A percentile compares a stretch with the other conserved stretches of the same genome.
Evolutionary conservation across 2,888 invertebrate genomes (phyloP).

Genomic region (Leptogaster cylindrica): DNA sequence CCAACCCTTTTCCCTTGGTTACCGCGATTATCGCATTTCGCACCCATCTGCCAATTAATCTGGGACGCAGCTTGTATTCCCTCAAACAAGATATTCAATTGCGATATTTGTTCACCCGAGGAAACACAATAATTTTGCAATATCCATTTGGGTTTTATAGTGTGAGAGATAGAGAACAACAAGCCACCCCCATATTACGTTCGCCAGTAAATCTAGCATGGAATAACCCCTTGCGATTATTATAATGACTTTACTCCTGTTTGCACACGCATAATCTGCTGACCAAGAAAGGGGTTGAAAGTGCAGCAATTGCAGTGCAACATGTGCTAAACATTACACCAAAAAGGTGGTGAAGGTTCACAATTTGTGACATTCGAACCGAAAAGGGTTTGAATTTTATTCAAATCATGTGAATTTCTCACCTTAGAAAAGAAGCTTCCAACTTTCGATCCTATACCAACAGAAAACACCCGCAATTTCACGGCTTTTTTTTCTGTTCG

Average conservation of each 20-base stretch:
- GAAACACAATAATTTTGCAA: conserved; percentile 21
- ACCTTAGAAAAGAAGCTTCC: too few relatives aligned
- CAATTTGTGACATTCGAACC: background rate
- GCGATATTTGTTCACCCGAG: background rate
- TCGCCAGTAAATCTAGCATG: background rate
- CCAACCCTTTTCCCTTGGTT: too few relatives aligned
- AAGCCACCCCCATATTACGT: conserved; percentile 31
- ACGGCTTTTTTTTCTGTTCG: background rate
- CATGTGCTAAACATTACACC: conserved; percentile 18
- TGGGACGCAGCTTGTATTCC: conserved; percentile 6
- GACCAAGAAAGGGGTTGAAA: background rate
- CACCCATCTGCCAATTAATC: conserved; percentile 23
- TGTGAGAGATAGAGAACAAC: background rate
- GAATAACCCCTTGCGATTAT: conserved; percentile 15
- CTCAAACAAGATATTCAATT: conserved; percentile 18
- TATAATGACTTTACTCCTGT: background rate
- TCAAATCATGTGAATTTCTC: background rate
- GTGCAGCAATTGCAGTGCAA: conserved; percentile 11
- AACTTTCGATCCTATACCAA: background rate
- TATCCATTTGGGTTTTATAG: too few relatives aligned
- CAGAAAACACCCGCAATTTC: too few relatives aligned
- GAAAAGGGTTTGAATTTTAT: background rate
- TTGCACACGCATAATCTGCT: conserved; percentile 1
- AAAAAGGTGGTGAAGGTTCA: background rate
- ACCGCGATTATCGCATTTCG: too few relatives aligned